Evolutionary conservation across 2,888 invertebrate genomes (phyloP).

Genomic region (Boloria selene): DNA sequence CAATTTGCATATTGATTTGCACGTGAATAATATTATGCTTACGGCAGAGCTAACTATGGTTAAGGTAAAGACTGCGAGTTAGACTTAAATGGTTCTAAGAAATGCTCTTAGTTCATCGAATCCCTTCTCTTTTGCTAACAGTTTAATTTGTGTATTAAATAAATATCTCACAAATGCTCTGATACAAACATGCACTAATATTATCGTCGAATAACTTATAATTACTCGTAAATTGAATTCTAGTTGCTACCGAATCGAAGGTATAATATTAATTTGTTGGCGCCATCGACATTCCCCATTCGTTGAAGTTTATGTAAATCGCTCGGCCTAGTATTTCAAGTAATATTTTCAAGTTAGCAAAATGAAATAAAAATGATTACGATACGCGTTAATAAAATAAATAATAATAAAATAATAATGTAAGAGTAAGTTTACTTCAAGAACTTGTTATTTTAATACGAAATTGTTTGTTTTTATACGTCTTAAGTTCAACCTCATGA

Average conservation of each 20-base stretch:
- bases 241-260: constrained; percentile 26
- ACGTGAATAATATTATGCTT: constrained; percentile 49
- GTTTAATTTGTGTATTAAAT: too few relatives aligned
- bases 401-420: not conserved
- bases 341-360: constrained; percentile 1
- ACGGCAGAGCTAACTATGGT: constrained; percentile 25
- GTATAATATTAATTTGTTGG: constrained; percentile 3
- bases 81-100: not conserved
- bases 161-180: too few relatives aligned
- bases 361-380: constrained; percentile 18
- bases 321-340: constrained; percentile 5
- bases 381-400: not conserved
- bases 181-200: not conserved
- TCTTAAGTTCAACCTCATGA: too few relatives aligned
- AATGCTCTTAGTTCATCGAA: not conserved
- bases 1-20: constrained; percentile 66
- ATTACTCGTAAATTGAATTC: constrained; percentile 7
- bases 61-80: constrained; percentile 21
- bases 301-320: constrained; percentile 17
- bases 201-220: constrained; percentile 5
- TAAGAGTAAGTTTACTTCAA: not conserved
- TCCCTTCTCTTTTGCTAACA: not conserved
- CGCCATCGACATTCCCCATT: constrained; percentile 24
- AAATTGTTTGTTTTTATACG: too few relatives aligned
- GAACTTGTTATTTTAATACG: not conserved